Percentiles rank a stretch among this genome's conserved stretches.
These are phyloP conservation scores for Timandra comae DNA, from an alignment of 2,888 invertebrate species.

Conservation along the genomic window DNA sequence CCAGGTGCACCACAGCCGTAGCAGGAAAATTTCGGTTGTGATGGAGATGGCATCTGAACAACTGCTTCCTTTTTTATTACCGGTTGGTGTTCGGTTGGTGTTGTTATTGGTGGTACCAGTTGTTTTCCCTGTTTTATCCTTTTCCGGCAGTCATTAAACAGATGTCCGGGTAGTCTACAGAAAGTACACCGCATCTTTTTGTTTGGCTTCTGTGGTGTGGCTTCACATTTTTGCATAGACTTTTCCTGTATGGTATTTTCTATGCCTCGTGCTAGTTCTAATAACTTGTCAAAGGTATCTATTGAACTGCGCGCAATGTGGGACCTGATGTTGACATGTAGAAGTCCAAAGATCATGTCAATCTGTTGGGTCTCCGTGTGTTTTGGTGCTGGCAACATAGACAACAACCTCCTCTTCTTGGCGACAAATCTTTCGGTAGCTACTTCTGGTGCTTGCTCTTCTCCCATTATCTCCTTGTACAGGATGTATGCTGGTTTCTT, in stretches of 20 bases:
- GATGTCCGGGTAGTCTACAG: not conserved
- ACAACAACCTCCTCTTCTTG: not conserved
- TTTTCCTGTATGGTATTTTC: no score
- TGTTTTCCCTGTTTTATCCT: not conserved
- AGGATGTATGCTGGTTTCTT: no score
- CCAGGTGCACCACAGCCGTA: conserved; percentile 2
- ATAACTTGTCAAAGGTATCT: not conserved
- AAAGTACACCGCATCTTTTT: no score
- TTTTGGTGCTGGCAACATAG: no score
- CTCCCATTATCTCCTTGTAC: not conserved
- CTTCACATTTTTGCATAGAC: no score
- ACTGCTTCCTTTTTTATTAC: no score
- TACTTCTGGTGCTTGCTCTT: not conserved
- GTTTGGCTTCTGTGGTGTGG: no score
- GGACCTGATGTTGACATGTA: no score
- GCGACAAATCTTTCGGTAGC: not conserved
- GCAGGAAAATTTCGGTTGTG: no score
- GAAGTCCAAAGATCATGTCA: not conserved
- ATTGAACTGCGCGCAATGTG: not conserved
- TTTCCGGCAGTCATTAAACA: not conserved
- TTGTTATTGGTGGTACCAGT: not conserved
- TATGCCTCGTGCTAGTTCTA: no score
- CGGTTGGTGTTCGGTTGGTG: no score
- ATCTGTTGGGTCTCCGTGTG: no score
- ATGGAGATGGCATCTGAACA: conserved; percentile 5